phyloP scores from a whole-genome alignment of 1,140 invertebrate genomes.

The Ganaspis sp. region DNA sequence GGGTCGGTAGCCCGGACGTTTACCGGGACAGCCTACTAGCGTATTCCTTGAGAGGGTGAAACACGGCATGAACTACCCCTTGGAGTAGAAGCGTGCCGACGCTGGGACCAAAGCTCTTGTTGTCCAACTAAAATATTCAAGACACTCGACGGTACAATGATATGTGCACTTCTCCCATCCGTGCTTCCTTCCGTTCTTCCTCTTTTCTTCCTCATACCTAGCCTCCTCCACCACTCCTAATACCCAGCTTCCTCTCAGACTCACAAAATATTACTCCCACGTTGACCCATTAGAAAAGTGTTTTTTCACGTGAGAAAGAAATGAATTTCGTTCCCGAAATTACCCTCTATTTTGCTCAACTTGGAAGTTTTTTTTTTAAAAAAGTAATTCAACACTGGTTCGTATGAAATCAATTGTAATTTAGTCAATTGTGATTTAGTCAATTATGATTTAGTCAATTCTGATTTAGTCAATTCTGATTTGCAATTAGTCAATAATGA shows the following conservation, averaged over 20 bases:
- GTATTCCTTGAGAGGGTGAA: slow-evolving; percentile 22
- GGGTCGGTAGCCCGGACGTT: slow-evolving; percentile 16
- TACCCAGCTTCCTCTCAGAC: slow-evolving; percentile 16
- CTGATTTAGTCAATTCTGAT: too few relatives aligned
- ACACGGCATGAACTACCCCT: slow-evolving; percentile 2
- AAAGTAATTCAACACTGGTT: too few relatives aligned
- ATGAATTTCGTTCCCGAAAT: background rate
- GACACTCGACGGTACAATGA: slow-evolving; percentile 62
- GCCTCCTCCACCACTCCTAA: slow-evolving; percentile 32
- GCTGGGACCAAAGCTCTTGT: slow-evolving; percentile 42
- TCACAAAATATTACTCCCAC: background rate
- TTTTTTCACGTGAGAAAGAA: background rate
- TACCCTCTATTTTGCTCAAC: background rate
- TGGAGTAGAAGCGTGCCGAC: slow-evolving; percentile 30
- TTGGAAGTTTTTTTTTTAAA: too few relatives aligned
- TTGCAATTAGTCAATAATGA: too few relatives aligned
- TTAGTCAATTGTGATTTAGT: too few relatives aligned
- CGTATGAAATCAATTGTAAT: too few relatives aligned
- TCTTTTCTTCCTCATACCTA: background rate
- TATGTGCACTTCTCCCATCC: slow-evolving; percentile 52
- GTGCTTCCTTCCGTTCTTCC: background rate
- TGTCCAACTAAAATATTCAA: slow-evolving; percentile 63
- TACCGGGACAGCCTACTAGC: slow-evolving; percentile 21
- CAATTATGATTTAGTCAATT: too few relatives aligned
- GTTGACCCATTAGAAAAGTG: background rate